phyloP scores from a whole-genome alignment of 1,140 invertebrate species.

The Aricia agestis region DNA sequence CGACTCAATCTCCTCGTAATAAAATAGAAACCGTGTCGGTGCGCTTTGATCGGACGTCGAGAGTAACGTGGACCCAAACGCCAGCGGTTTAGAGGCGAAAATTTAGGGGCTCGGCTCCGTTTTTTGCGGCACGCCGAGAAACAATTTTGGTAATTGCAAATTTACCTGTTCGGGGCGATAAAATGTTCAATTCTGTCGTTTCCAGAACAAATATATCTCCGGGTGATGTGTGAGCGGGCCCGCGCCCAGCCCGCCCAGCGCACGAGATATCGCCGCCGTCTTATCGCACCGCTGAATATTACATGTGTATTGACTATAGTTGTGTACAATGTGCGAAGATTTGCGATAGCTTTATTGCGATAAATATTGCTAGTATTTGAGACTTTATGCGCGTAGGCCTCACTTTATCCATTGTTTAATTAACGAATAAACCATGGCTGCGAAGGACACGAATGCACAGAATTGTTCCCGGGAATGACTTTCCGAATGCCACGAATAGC shows the following conservation, averaged over 20 bases:
- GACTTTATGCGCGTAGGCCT: no score
- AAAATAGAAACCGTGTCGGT: slow-evolving; percentile 23
- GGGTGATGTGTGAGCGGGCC: slow-evolving; percentile 15
- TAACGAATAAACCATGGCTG: neutral
- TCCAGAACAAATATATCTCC: slow-evolving; percentile 23
- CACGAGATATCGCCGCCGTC: slow-evolving; percentile 11
- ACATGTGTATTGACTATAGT: neutral
- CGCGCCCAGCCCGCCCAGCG: slow-evolving; percentile 3
- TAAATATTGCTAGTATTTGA: no score
- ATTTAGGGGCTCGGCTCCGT: neutral
- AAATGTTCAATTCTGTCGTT: slow-evolving; percentile 28
- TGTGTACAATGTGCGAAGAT: neutral
- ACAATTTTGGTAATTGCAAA: slow-evolving; percentile 40
- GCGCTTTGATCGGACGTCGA: slow-evolving; percentile 11
- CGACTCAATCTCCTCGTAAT: slow-evolving; percentile 21
- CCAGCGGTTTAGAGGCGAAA: neutral
- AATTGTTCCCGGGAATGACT: neutral
- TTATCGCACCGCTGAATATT: slow-evolving; percentile 9
- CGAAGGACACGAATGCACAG: neutral
- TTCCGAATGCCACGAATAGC: neutral
- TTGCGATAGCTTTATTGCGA: no score
- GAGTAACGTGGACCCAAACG: neutral
- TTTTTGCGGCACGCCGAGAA: slow-evolving; percentile 31
- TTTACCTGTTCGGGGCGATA: slow-evolving; percentile 42
- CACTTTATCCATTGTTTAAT: neutral